phyloP scores from a whole-genome alignment of 2,113 vertebrate genomes.

The Callospermophilus lateralis region DNA sequence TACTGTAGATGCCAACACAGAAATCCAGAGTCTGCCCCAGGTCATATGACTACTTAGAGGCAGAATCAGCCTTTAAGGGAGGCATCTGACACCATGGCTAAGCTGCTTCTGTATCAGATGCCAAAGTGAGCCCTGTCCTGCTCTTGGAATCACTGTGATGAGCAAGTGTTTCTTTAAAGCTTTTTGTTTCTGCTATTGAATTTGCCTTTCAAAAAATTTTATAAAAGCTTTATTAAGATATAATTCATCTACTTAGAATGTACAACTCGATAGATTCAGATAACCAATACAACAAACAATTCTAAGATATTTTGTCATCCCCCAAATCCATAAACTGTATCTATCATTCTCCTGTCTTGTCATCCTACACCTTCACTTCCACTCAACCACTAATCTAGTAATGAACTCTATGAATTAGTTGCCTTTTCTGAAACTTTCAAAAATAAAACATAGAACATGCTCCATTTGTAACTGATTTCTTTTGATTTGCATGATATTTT shows the following conservation, averaged over 20 bases:
- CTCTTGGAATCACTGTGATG: neutral
- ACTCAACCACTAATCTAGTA: neutral
- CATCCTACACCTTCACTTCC: neutral
- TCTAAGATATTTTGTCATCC: neutral
- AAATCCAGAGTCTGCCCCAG: neutral
- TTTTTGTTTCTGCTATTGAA: neutral
- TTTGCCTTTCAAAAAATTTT: neutral
- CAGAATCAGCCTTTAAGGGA: neutral
- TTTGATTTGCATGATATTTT: neutral
- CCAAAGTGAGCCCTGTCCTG: neutral
- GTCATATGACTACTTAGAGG: rapidly evolving
- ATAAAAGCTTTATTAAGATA: neutral
- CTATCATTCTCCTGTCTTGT: neutral
- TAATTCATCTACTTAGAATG: neutral
- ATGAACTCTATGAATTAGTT: neutral
- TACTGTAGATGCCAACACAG: neutral
- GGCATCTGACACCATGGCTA: rapidly evolving
- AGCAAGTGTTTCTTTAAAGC: neutral
- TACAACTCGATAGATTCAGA: neutral
- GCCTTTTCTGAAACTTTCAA: neutral
- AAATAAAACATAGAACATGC: neutral
- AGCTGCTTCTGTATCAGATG: rapidly evolving
- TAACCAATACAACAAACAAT: neutral
- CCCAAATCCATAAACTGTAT: neutral
- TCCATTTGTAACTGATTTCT: neutral